Base-by-base conservation (phyloP, 2,888 invertebrate species). In the Pterobdella sp. region DNA sequence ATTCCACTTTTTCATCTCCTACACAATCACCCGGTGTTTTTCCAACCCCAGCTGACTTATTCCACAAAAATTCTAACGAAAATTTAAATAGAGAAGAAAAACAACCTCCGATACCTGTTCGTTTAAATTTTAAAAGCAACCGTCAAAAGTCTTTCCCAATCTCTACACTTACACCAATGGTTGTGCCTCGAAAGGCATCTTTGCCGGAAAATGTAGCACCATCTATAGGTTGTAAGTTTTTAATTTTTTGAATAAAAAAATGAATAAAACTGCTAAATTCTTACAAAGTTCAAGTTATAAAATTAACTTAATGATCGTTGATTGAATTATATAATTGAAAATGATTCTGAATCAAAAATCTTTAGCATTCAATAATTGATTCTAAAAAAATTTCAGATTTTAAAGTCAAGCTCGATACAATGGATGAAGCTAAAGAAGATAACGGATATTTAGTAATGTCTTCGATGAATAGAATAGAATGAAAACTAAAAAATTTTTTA, bases 351-450 rank as follows among this genome's bases (percentile, higher is more conserved):
- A n/a, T n/a, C n/a, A n/a, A n/a, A n/a, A n/a, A n/a, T n/a, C n/a
- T n/a, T n/a, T n/a, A n/a, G n/a, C n/a, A n/a, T n/a, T n/a, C n/a
- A n/a, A n/a, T n/a, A n/a, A n/a, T n/a, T n/a, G n/a, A n/a, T n/a
- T n/a, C n/a, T n/a, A n/a, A n/a, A n/a, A n/a, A n/a, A n/a, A n/a
- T n/a, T n/a, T n/a, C n/a, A n/a, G n/a, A n/a, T n/a, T 56, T 56
- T 26, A 22, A 56, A 22, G 60, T n/a, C n/a, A 56, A 56, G n/a
- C n/a, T 56, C 4, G 60, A 56, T n/a, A 56, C 60, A n/a, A 56
- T 56, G 60, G 26, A n/a, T 14, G 60, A 56, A n/a, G 60, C 60
- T 26, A 56, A 56, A n/a, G 60, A 56, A n/a, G 60, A 56, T n/a
- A n/a, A 22, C 10, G 60, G 60, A 4, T 56, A 56, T 26, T 26